These are phyloP conservation scores for Melanotaenia pygmaea DNA, from an alignment of 2,797 vertebrate genomes.

Conservation along the genomic window DNA sequence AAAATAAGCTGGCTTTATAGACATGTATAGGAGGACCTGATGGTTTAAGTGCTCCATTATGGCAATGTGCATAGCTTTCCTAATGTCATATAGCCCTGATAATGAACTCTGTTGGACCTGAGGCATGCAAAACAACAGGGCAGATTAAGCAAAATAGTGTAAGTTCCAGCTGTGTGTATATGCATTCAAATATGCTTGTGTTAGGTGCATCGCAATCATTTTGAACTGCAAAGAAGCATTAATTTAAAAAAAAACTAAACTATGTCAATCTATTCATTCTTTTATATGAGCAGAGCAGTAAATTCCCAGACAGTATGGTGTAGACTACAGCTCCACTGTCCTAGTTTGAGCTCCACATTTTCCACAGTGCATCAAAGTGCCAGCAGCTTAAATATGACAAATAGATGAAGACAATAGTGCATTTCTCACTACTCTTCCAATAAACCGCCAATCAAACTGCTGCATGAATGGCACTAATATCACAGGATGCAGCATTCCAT, in stretches of 20 bases:
- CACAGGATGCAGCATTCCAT: constrained; percentile 71
- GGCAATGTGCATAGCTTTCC: constrained; percentile 67
- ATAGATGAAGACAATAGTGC: constrained; percentile 64
- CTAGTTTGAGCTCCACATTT: constrained; percentile 49
- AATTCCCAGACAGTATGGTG: constrained; percentile 25
- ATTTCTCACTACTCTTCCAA: constrained; percentile 66
- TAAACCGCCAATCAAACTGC: constrained; percentile 70
- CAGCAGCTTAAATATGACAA: constrained; percentile 66
- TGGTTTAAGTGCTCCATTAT: constrained; percentile 60
- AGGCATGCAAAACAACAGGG: constrained; percentile 64
- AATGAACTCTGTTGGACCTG: constrained; percentile 65
- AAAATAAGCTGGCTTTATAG: constrained; percentile 53
- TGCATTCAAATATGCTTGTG: constrained; percentile 10
- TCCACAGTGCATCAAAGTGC: constrained; percentile 64
- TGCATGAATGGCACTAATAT: constrained; percentile 67
- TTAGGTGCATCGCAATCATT: constrained; percentile 31
- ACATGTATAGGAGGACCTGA: constrained; percentile 42
- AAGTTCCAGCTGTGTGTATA: constrained; percentile 15
- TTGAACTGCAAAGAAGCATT: constrained; percentile 50
- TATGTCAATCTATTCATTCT: constrained; percentile 47
- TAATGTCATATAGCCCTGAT: constrained; percentile 65
- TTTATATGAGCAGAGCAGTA: constrained; percentile 27
- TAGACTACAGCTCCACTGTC: constrained; percentile 54
- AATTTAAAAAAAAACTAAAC: constrained; percentile 28
- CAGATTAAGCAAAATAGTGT: constrained; percentile 42